Evolutionary conservation across 2,888 invertebrate species (phyloP).

Genomic region (Trachelus tabidus): DNA sequence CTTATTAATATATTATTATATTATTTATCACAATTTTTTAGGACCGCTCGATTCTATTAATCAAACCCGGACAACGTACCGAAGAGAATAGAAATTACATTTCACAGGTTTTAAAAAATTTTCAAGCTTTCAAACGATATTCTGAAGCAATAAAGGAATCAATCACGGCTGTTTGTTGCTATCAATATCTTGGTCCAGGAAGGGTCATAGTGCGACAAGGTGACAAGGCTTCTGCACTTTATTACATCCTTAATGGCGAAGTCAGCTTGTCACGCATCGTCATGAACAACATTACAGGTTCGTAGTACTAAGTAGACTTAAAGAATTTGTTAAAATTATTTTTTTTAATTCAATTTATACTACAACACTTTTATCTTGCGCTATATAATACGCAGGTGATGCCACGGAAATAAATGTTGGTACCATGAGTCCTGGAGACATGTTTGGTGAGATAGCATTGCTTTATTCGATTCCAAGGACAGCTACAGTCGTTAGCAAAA

Average conservation of each 20-base stretch:
- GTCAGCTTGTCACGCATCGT: constrained; percentile 68
- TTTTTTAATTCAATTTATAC: background rate
- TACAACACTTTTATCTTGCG: background rate
- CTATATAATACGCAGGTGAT: constrained; percentile 38
- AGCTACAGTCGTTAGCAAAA: constrained; percentile 71
- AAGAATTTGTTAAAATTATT: too few species aligned
- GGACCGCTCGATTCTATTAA: constrained; percentile 53
- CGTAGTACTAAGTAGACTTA: background rate
- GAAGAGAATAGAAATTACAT: constrained; percentile 39
- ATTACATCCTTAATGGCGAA: constrained; percentile 75
- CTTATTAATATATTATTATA: background rate
- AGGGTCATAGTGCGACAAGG: constrained; percentile 74
- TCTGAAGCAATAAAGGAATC: constrained; percentile 71
- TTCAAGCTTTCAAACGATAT: constrained; percentile 45
- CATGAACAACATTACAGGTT: constrained; percentile 67
- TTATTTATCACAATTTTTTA: constrained; percentile 15
- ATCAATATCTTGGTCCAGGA: constrained; percentile 72
- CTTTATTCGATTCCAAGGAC: constrained; percentile 72
- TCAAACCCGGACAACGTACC: constrained; percentile 33
- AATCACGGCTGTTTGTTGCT: constrained; percentile 72
- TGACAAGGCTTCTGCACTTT: constrained; percentile 71
- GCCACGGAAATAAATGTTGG: constrained; percentile 64
- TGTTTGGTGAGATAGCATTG: constrained; percentile 77
- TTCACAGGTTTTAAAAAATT: constrained; percentile 39
- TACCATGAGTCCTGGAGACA: constrained; percentile 70